Evolutionary conservation across 2,888 invertebrate genomes (phyloP), one percentile per base, ranked within the genome.

Genomic region (Corythucha ciliata): DNA sequence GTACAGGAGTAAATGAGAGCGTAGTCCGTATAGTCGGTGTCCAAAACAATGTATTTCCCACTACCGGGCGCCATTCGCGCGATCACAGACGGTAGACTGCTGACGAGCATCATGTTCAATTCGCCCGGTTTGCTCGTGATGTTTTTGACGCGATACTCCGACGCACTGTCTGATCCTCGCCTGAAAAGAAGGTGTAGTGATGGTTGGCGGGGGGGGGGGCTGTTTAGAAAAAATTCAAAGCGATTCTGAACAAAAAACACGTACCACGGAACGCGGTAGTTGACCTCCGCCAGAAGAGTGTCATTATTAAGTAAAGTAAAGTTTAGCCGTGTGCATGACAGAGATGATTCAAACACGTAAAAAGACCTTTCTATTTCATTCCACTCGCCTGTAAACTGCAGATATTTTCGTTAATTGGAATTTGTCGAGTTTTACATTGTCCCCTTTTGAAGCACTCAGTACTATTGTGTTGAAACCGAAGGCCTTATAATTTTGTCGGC

Each of bases 291-390:
- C 61, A 71, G 74, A 54, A 73, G 48, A n/a, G 50, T 53, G 26
- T 53, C 50, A 16, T 53, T 52, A 5, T 48, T 49, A 20, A 40
- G 51, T 2, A 48, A 63, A n/a, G 70, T 65, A 56, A 83, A 73
- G 61, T 77, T 73, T 29, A 84, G 67, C 57, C 75, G 74, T 1
- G 81, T 80, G 67, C 83, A 84, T 60, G 79, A 79, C 8, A 79
- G 74, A 1, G 79, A 72, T 36, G 83, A 69, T 70, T 84, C 83
- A 63, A 82, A 77, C 54, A 83, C 66, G 66, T 83, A 82, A 68
- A 84, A 84, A 0, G 83, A 81, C 37, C 83, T 72, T 66, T 84
- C 83, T 50, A 84, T 78, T 68, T 84, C 83, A 64, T 75, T 82
- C 84, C 83, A 84, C 29, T 72, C 73, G 52, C 81, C 80, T 57